phyloP scores from a whole-genome alignment of 2,888 invertebrate genomes.

The Saturnia pavonia region DNA sequence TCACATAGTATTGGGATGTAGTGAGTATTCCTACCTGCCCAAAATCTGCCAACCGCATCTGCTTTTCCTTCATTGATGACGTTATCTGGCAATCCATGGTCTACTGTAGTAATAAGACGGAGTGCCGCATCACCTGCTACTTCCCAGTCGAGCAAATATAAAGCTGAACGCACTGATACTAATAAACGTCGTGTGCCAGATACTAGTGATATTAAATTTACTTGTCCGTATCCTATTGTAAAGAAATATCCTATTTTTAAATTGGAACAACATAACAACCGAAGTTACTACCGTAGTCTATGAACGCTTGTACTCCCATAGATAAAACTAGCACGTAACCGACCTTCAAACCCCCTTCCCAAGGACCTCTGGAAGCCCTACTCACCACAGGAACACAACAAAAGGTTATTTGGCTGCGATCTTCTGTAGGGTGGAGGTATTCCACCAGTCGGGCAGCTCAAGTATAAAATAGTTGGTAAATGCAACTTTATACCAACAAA shows the following conservation, averaged over 20 bases:
- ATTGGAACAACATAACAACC: no score
- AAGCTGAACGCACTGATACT: slow-evolving; percentile 64
- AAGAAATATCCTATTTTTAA: background rate
- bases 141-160: slow-evolving; percentile 75
- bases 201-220: slow-evolving; percentile 74
- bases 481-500: no score
- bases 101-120: slow-evolving; percentile 54
- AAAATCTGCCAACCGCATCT: slow-evolving; percentile 83
- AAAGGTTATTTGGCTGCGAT: no score
- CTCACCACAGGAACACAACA: no score
- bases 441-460: no score
- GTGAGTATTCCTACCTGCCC: slow-evolving; percentile 36
- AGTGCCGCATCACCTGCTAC: slow-evolving; percentile 59
- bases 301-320: no score
- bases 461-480: no score
- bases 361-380: no score
- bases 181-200: slow-evolving; percentile 61
- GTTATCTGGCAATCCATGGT: slow-evolving; percentile 62
- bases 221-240: slow-evolving; percentile 69
- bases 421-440: no score
- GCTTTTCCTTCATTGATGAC: slow-evolving; percentile 86
- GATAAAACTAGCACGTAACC: no score
- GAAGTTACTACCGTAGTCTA: no score
- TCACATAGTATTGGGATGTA: background rate
- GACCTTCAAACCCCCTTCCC: no score